These are phyloP conservation scores for Sesamia nonagrioides DNA, from an alignment of 1,140 invertebrate species.

Conservation along the genomic window DNA sequence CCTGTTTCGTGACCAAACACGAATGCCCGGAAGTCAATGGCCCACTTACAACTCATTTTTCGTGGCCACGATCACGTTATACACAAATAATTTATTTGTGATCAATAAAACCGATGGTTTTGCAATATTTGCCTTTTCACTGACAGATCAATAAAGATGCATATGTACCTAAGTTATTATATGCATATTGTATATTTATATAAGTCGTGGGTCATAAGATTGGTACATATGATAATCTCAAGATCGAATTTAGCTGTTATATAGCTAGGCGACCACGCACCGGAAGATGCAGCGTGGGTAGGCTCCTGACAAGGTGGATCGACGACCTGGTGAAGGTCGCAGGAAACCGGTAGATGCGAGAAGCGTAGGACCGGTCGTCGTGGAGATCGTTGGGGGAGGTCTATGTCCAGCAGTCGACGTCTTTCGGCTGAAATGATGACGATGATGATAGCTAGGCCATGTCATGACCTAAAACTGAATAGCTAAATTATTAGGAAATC, in stretches of 20 bases:
- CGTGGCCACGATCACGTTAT: slow-evolving; percentile 61
- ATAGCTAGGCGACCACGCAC: too few species aligned
- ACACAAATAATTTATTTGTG: slow-evolving; percentile 43
- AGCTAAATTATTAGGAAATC: not conserved
- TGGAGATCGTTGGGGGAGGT: too few species aligned
- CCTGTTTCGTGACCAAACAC: slow-evolving; percentile 70
- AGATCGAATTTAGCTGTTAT: not conserved
- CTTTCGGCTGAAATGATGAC: too few species aligned
- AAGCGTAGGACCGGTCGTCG: too few species aligned
- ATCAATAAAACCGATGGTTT: slow-evolving; percentile 46
- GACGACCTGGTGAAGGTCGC: too few species aligned
- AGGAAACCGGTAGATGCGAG: too few species aligned
- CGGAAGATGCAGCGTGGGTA: too few species aligned
- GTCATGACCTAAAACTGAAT: not conserved
- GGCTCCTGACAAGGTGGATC: too few species aligned
- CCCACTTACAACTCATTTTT: slow-evolving; percentile 67
- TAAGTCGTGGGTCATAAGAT: not conserved
- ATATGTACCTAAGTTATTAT: not conserved
- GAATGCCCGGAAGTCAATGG: slow-evolving; percentile 73
- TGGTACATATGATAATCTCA: not conserved
- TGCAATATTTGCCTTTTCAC: slow-evolving; percentile 20
- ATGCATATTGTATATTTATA: not conserved
- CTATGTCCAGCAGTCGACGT: too few species aligned
- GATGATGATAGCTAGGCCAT: not conserved
- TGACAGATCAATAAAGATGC: slow-evolving; percentile 16